Base-by-base conservation (phyloP, 2,888 invertebrate genomes). In the Bellardia bayeri region DNA sequence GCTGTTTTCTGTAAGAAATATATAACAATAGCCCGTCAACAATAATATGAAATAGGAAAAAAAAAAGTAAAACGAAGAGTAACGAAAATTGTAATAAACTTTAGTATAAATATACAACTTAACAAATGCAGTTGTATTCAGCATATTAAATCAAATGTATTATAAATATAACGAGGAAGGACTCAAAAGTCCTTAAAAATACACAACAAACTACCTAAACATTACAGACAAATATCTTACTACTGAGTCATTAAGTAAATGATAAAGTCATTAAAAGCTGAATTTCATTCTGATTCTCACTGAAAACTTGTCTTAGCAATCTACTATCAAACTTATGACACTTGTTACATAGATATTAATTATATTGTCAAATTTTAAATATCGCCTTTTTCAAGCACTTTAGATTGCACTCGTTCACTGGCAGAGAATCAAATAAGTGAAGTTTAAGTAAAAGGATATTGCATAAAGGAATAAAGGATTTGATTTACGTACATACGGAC, bases 401-500 rank as follows among this genome's bases (percentile, higher is more conserved):
- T 37, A 37, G 37, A 5, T 37, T 37, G 6, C 6, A 4, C 37
- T 37, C 37, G 37, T 37, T 6, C 33, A 4, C 5, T 3, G 5
- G 33, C 33, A 33, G 33, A 33, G 33, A 33, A 5, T 33, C 33
- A 37, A 37, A 5, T 5, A 37, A 37, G 5, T 37, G 5, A 6
- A 4, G 6, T 5, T 5, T n/a, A 51, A n/a, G n/a, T 51, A n/a
- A 56, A 56, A 23, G 23, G 56, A 56, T 56, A 16, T 56, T 6
- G 56, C 56, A 56, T 23, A 16, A n/a, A 56, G 2, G 8, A 56
- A 56, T 45, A 45, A 33, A 61, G 58, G 58, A 30, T 61, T 61
- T 61, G 58, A 61, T 61, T 61, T 61, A 64, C 40, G 40, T n/a
- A 64, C 64, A n/a, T 3, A 16, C 8, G 9, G 8, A 40, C 64